These are phyloP conservation scores for Leptoclinus maculatus DNA, from an alignment of 2,797 vertebrate genomes.

Conservation along the genomic window DNA sequence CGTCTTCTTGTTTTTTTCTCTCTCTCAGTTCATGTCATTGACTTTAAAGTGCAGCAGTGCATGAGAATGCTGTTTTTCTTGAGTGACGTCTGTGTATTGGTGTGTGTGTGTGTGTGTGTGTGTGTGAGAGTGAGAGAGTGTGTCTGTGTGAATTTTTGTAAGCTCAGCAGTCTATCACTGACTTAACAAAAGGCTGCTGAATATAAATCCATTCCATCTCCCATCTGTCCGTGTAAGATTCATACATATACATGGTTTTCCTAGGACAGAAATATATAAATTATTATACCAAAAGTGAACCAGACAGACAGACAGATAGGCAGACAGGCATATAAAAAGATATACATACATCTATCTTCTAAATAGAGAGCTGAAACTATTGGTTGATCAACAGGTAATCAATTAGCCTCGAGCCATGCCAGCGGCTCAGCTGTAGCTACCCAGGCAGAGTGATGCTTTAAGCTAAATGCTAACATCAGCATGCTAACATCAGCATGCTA, in stretches of 20 bases:
- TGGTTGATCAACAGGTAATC: neutral
- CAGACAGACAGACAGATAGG: neutral
- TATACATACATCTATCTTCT: neutral
- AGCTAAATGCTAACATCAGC: too few relatives aligned
- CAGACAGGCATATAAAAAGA: neutral
- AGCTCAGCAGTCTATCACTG: slow-evolving; percentile 64
- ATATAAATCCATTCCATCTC: slow-evolving; percentile 53
- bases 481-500: too few relatives aligned
- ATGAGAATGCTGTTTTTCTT: slow-evolving; percentile 42
- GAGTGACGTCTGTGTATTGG: slow-evolving; percentile 43
- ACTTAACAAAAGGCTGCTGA: slow-evolving; percentile 65
- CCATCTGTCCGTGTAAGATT: slow-evolving; percentile 40
- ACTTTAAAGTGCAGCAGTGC: slow-evolving; percentile 38
- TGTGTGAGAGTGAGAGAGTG: slow-evolving; percentile 4
- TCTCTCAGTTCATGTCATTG: slow-evolving; percentile 44
- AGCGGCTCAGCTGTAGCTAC: too few relatives aligned
- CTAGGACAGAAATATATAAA: slow-evolving; percentile 14
- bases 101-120: neutral
- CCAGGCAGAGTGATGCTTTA: neutral
- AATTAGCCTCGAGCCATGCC: neutral
- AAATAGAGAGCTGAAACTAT: neutral
- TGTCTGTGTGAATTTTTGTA: slow-evolving; percentile 42
- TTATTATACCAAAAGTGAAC: neutral
- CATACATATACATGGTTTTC: slow-evolving; percentile 33
- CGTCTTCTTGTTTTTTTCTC: slow-evolving; percentile 30